These are phyloP conservation scores for Periophthalmus modestus DNA, from an alignment of 2,113 vertebrate species.

Conservation along the genomic window DNA sequence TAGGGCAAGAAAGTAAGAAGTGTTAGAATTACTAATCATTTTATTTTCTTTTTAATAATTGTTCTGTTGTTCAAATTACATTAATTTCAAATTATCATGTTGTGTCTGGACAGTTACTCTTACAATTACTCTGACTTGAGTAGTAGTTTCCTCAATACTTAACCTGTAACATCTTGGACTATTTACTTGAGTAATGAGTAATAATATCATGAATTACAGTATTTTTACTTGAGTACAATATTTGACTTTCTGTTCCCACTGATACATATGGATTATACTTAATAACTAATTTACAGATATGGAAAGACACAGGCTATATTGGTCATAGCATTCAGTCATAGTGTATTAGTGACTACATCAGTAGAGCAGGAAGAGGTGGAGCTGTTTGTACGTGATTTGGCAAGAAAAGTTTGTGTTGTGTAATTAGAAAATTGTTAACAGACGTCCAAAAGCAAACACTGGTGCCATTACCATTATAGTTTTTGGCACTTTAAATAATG, in stretches of 20 bases:
- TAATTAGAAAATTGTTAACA: constrained; percentile 65
- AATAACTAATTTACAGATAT: neutral
- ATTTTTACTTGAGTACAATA: no score
- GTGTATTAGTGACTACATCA: neutral
- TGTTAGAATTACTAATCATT: neutral
- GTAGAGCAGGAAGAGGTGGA: constrained; percentile 23
- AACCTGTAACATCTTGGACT: no score
- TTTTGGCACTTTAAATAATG: constrained; percentile 13
- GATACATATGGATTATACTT: neutral
- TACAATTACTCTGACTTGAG: no score
- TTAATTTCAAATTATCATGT: no score
- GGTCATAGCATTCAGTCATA: neutral
- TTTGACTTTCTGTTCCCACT: no score
- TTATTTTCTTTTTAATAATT: no score
- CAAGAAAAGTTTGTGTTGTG: constrained; percentile 51
- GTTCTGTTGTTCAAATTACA: no score
- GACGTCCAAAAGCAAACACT: constrained; percentile 46
- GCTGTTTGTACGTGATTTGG: constrained; percentile 36
- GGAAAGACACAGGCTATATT: neutral
- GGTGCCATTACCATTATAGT: constrained; percentile 25
- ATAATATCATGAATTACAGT: no score
- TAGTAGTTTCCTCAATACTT: no score
- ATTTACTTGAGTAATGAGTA: no score
- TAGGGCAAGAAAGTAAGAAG: neutral
- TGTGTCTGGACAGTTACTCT: no score